Conservation (phyloP, 2,888 invertebrate species). For the Eupeodes luniger region DNA sequence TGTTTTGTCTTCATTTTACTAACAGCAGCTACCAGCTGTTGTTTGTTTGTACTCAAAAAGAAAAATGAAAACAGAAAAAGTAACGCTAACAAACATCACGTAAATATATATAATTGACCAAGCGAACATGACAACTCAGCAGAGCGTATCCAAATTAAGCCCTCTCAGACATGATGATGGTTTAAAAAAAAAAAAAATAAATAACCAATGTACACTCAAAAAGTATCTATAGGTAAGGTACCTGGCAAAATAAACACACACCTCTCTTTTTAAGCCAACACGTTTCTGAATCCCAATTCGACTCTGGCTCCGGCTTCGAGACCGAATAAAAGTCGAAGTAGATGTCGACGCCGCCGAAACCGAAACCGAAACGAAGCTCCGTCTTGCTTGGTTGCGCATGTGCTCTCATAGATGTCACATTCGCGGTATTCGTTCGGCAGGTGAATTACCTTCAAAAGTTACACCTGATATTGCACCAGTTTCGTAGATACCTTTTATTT, state of each 20-base stretch:
- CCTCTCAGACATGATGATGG: constrained; percentile 25
- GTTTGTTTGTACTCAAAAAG: constrained; percentile 1
- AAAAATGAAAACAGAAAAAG: constrained; percentile 7
- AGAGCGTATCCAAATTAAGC: constrained; percentile 68
- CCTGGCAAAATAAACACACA: constrained; percentile 18
- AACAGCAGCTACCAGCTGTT: constrained; percentile 42
- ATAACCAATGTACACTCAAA: neutral
- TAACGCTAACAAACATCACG: constrained; percentile 39
- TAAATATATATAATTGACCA: constrained; percentile 48
- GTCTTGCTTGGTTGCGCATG: constrained; percentile 71
- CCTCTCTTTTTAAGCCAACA: constrained; percentile 43
- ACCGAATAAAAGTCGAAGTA: neutral
- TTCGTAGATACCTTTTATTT: constrained; percentile 5
- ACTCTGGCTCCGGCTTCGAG: neutral
- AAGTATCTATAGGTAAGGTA: neutral
- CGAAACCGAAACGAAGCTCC: neutral
- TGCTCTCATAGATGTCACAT: constrained; percentile 60
- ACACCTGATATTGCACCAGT: constrained; percentile 73
- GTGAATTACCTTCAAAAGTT: constrained; percentile 72
- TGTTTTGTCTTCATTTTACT: constrained; percentile 14
- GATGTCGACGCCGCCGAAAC: neutral
- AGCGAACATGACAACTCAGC: constrained; percentile 72
- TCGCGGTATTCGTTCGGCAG: constrained; percentile 53
- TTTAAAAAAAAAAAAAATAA: constrained; percentile 14
- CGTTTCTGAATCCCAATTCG: constrained; percentile 11